A percentile compares a stretch with the other conserved stretches of the same genome.
Evolutionary conservation across 2,888 invertebrate genomes (phyloP).

Genomic region (Macrosiphum euphorbiae): DNA sequence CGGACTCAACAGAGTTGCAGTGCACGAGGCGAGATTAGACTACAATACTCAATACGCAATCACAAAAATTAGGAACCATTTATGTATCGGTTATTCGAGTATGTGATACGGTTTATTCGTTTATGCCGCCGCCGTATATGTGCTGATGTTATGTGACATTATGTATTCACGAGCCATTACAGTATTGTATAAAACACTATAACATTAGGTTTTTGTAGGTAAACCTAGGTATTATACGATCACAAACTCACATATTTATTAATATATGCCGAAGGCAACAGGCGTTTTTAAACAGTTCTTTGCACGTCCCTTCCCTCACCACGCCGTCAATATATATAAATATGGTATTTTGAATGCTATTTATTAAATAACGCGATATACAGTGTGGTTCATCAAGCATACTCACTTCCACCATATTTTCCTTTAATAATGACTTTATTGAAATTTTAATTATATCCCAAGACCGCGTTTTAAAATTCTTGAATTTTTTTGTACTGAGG

Average conservation of each 20-base stretch:
- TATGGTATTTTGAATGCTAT: not conserved
- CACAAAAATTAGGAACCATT: not conserved
- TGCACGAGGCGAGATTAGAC: not conserved
- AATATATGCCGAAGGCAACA: not conserved
- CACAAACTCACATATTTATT: not conserved
- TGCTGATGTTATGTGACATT: not conserved
- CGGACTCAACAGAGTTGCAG: not conserved
- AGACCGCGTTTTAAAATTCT: too few relatives aligned
- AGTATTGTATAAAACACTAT: not conserved
- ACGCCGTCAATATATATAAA: not conserved
- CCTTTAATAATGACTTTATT: too few relatives aligned
- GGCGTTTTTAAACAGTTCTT: not conserved
- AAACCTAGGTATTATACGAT: not conserved
- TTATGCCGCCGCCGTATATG: not conserved
- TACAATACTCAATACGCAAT: not conserved
- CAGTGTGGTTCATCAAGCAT: not conserved
- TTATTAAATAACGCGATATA: not conserved
- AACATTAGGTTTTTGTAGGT: not conserved
- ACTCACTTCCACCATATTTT: too few relatives aligned
- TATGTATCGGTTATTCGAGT: not conserved
- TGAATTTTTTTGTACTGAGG: too few relatives aligned
- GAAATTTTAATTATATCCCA: too few relatives aligned
- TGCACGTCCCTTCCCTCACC: not conserved
- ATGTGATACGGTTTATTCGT: not conserved
- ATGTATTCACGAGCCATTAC: conserved; percentile 13